A percentile compares a stretch with the other conserved stretches of the same genome.
These are phyloP conservation scores for Laterallus jamaicensis DNA, from an alignment of 2,113 vertebrate species.

Conservation along the genomic window DNA sequence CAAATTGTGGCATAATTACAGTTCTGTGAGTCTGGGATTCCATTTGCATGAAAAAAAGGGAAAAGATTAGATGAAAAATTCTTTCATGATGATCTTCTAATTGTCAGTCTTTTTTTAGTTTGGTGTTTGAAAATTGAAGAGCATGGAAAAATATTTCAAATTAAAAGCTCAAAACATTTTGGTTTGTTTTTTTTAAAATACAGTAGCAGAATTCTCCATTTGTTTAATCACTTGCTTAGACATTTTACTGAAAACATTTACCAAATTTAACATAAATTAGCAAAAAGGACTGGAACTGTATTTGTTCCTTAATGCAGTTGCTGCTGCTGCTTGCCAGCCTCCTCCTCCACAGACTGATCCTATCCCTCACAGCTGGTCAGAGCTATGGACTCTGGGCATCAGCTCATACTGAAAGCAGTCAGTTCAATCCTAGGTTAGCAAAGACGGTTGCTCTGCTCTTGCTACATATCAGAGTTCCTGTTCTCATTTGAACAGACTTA, in stretches of 20 bases:
- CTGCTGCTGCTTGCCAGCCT: background rate
- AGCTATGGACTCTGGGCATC: background rate
- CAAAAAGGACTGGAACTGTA: background rate
- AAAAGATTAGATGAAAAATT: background rate
- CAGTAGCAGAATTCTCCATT: background rate
- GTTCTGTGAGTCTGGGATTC: background rate
- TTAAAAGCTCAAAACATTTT: background rate
- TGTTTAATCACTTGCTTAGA: background rate
- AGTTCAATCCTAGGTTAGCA: background rate
- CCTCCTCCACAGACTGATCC: background rate
- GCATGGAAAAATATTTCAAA: background rate
- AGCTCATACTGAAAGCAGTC: background rate
- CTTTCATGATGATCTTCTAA: background rate
- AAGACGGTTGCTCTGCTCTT: background rate
- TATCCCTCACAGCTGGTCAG: background rate
- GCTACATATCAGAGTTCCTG: fast-evolving
- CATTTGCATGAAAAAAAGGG: background rate
- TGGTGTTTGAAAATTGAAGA: background rate
- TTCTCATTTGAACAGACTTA: background rate
- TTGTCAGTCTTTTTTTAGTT: background rate
- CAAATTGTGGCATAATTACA: background rate
- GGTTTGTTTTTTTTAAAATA: background rate
- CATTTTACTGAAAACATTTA: background rate
- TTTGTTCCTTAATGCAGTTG: background rate
- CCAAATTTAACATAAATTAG: background rate